Evolutionary conservation across 2,113 vertebrate species (phyloP).

Genomic region (Sceloporus tristichus): DNA sequence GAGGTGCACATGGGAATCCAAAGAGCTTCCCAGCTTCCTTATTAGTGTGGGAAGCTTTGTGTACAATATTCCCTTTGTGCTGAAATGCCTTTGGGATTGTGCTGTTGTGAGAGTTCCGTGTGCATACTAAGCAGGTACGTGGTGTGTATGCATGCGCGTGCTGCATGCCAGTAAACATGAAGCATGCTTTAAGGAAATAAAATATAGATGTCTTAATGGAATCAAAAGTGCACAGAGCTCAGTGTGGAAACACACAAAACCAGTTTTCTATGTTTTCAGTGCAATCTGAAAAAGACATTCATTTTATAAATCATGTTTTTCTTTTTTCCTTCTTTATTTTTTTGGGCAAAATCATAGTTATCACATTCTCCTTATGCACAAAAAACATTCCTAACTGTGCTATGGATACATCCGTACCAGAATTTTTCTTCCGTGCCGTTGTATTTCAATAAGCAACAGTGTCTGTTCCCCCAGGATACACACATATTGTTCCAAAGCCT

Average conservation of each 20-base stretch:
- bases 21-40: no score
- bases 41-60: not conserved
- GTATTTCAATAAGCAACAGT: constrained; percentile 51
- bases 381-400: constrained; percentile 70
- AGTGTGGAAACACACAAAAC: constrained; percentile 15
- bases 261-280: constrained; percentile 61
- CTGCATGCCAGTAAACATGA: not conserved
- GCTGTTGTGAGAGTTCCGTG: no score
- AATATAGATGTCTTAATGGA: not conserved
- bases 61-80: not conserved
- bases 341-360: constrained; percentile 67
- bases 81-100: no score
- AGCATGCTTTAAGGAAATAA: not conserved
- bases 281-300: constrained; percentile 66
- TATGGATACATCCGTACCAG: constrained; percentile 68
- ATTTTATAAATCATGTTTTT: constrained; percentile 66
- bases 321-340: constrained; percentile 52
- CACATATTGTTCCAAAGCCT: not conserved
- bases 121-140: no score
- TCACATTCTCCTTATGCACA: constrained; percentile 76
- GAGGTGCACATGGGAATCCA: no score
- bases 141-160: no score
- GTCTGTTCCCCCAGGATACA: not conserved
- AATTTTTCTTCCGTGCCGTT: constrained; percentile 61
- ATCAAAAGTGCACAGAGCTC: not conserved